Evolutionary conservation across 2,888 invertebrate species (phyloP).

Genomic region (Acanthosepion lycidas): DNA sequence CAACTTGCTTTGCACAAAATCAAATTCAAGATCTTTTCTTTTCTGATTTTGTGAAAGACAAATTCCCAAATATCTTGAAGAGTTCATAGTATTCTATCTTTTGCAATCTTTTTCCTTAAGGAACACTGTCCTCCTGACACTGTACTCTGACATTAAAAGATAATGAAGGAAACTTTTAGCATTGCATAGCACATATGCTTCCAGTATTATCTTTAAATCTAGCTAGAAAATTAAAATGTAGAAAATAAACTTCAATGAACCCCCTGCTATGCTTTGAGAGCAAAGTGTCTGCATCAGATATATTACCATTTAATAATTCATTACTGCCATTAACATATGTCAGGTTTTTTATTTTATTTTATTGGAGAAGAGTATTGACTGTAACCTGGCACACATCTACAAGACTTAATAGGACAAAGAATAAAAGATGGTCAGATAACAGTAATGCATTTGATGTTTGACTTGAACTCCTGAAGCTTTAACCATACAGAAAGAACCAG

Average conservation of each 20-base stretch:
- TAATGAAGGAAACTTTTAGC: neutral
- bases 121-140: neutral
- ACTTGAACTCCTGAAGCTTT: neutral
- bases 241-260: constrained; percentile 1
- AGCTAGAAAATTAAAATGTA: neutral
- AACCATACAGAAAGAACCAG: neutral
- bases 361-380: neutral
- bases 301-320: neutral
- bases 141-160: neutral
- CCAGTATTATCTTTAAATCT: neutral
- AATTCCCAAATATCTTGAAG: neutral
- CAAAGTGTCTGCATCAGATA: constrained; percentile 6
- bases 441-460: neutral
- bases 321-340: neutral
- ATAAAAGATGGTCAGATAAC: neutral
- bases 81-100: neutral
- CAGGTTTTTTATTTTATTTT: neutral
- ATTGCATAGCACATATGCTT: neutral
- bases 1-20: neutral
- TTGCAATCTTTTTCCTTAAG: neutral
- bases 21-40: neutral
- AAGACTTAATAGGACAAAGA: neutral
- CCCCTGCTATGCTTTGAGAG: neutral
- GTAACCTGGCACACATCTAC: neutral
- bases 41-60: neutral